Percentiles rank a stretch among this genome's conserved stretches.
Evolutionary conservation across 2,113 vertebrate species (phyloP).

Genomic region (Suricata suricatta): DNA sequence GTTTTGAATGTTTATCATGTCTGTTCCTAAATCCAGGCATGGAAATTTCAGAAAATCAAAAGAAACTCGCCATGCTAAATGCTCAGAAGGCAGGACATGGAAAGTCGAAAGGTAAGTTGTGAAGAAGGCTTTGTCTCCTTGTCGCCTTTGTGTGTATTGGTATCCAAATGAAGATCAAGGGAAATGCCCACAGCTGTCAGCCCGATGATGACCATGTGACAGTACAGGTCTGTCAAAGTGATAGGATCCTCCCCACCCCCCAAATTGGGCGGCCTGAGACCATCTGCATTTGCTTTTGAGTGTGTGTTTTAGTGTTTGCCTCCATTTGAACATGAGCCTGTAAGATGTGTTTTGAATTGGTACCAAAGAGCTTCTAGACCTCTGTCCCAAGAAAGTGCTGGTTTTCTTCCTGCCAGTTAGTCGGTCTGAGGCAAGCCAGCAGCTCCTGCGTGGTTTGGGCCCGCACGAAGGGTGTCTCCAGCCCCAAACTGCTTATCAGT

Average conservation of each 20-base stretch:
- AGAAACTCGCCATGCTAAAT: slow-evolving; percentile 95
- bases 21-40: slow-evolving; percentile 88
- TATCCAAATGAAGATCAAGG: neutral
- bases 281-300: neutral
- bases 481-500: neutral
- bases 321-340: neutral
- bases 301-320: rapidly evolving
- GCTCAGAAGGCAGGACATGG: slow-evolving; percentile 93
- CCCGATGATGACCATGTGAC: neutral
- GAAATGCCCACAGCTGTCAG: neutral
- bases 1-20: neutral
- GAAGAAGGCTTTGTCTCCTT: neutral
- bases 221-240: too few relatives aligned
- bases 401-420: too few relatives aligned
- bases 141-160: rapidly evolving
- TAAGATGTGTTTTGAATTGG: neutral
- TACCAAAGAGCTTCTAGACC: neutral
- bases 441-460: neutral
- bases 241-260: neutral
- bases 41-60: slow-evolving; percentile 95
- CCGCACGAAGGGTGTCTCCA: neutral
- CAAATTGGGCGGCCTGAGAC: too few relatives aligned
- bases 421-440: neutral
- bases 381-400: neutral
- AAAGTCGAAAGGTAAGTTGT: slow-evolving; percentile 92